These are phyloP conservation scores for Platycercus adscitus DNA, from an alignment of 2,113 vertebrate genomes.

Conservation along the genomic window DNA sequence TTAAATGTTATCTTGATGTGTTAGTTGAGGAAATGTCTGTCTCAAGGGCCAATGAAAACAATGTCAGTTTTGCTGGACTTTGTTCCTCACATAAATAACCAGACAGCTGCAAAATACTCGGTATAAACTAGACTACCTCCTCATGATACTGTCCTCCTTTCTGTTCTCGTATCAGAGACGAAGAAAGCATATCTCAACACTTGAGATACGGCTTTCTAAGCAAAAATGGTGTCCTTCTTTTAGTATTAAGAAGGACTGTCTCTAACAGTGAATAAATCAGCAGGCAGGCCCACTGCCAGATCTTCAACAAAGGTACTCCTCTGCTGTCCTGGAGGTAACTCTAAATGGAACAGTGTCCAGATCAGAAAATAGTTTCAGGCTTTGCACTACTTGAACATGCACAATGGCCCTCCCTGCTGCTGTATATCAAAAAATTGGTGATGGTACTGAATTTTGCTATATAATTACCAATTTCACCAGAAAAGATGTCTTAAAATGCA, in stretches of 20 bases:
- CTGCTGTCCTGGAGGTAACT: background rate
- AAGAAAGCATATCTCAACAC: background rate
- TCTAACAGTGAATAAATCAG: background rate
- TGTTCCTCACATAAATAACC: slow-evolving; percentile 42
- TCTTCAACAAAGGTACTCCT: background rate
- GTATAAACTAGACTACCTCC: background rate
- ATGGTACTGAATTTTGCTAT: background rate
- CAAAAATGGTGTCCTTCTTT: background rate
- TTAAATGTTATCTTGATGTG: slow-evolving; percentile 26
- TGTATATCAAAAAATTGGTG: background rate
- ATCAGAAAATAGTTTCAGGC: background rate
- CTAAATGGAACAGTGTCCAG: background rate
- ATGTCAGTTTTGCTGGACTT: slow-evolving; percentile 30
- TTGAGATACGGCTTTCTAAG: background rate
- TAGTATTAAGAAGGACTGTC: background rate
- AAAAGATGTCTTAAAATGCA: background rate
- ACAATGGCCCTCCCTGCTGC: background rate
- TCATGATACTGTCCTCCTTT: background rate
- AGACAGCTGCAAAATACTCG: slow-evolving; percentile 57
- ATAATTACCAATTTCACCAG: background rate
- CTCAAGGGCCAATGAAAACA: slow-evolving; percentile 58
- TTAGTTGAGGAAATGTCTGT: slow-evolving; percentile 51
- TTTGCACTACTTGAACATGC: background rate
- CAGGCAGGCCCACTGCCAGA: background rate
- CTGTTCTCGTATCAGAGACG: background rate